Conservation (phyloP, 2,797 vertebrate genomes). For the Pelobates cultripes region DNA sequence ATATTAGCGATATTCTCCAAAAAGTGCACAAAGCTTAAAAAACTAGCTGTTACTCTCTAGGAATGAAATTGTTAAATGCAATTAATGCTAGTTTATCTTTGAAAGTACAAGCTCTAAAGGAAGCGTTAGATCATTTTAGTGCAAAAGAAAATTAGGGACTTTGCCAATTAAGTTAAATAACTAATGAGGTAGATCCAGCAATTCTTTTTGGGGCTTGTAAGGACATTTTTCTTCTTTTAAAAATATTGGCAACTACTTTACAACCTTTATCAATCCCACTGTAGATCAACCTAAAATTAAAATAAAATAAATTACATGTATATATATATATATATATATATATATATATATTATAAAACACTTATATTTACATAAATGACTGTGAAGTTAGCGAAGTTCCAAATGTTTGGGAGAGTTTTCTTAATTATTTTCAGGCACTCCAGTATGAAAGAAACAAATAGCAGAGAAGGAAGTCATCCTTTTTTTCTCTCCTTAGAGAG, state of each 20-base stretch:
- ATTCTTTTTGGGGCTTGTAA: background rate
- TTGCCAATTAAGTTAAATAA: background rate
- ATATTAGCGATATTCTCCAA: no score
- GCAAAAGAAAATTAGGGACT: background rate
- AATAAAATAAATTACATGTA: no score
- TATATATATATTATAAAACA: no score
- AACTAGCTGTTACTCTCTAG: background rate
- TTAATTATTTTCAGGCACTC: slow-evolving; percentile 67
- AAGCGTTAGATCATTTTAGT: background rate
- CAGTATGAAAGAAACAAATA: slow-evolving; percentile 73
- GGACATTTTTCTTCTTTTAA: no score
- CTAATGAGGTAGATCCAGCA: background rate
- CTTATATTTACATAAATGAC: no score
- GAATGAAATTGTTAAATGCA: background rate
- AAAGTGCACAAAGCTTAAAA: background rate
- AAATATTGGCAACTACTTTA: no score
- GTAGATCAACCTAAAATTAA: no score
- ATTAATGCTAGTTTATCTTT: background rate
- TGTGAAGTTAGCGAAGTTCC: background rate
- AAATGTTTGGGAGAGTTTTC: slow-evolving; percentile 22
- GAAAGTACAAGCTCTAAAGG: background rate
- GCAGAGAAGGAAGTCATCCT: slow-evolving; percentile 72
- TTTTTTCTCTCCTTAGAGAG: slow-evolving; percentile 68
- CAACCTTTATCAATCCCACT: no score
- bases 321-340: no score